These are phyloP conservation scores for Drosophila santomea DNA, from an alignment of 1,140 invertebrate genomes.

Conservation along the genomic window DNA sequence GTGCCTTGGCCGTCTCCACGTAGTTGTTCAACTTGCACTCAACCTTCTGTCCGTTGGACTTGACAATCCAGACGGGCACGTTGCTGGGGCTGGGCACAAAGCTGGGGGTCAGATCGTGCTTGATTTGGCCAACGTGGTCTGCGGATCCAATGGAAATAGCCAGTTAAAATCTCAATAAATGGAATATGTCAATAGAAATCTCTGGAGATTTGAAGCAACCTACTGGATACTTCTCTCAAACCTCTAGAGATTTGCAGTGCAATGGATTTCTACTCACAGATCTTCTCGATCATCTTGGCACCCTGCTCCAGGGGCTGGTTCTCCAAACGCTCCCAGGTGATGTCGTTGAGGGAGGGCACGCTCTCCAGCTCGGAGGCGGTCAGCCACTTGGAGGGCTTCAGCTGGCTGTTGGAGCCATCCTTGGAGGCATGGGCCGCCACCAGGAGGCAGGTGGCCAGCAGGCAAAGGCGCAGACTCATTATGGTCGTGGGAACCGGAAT, in stretches of 20 bases:
- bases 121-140: slow-evolving; percentile 75
- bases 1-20: slow-evolving; percentile 53
- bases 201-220: background rate
- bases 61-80: slow-evolving; percentile 72
- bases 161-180: background rate
- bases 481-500: slow-evolving; percentile 30
- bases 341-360: slow-evolving; percentile 70
- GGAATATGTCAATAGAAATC: background rate
- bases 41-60: slow-evolving; percentile 66
- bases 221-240: too few relatives aligned
- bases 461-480: slow-evolving; percentile 68
- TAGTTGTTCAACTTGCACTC: slow-evolving; percentile 73
- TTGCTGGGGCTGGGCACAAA: slow-evolving; percentile 78
- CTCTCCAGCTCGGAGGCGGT: slow-evolving; percentile 58
- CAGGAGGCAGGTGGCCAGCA: slow-evolving; percentile 70
- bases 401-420: slow-evolving; percentile 27
- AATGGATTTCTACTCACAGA: slow-evolving; percentile 51
- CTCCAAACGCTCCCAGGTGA: slow-evolving; percentile 70
- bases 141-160: background rate
- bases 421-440: slow-evolving; percentile 57
- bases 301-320: slow-evolving; percentile 67
- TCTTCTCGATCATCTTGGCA: slow-evolving; percentile 62
- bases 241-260: too few relatives aligned
- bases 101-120: slow-evolving; percentile 64
- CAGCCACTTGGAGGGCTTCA: slow-evolving; percentile 76